Evolutionary conservation across 2,113 vertebrate species (phyloP).

Genomic region (Phaethornis superciliosus): DNA sequence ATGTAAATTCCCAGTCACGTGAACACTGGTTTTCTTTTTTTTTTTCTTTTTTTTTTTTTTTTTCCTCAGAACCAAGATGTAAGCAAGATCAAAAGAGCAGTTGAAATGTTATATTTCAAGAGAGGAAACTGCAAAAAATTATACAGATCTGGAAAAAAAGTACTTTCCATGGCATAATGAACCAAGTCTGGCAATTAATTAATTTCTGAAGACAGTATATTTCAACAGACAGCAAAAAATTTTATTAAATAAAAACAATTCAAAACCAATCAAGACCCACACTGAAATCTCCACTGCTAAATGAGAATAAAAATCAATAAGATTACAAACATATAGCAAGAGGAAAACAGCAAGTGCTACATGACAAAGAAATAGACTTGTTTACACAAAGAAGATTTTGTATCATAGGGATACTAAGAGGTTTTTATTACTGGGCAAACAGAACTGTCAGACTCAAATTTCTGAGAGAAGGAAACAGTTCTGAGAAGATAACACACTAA

Average conservation of each 20-base stretch:
- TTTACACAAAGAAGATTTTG: not conserved
- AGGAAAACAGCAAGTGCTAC: not conserved
- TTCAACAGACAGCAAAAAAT: not conserved
- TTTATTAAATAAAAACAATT: not conserved
- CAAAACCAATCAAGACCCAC: accelerated
- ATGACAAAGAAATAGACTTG: not conserved
- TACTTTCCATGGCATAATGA: not conserved
- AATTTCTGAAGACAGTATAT: not conserved
- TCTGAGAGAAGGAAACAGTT: not conserved
- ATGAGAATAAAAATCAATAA: not conserved
- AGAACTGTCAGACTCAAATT: not conserved
- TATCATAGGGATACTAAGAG: not conserved
- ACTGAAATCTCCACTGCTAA: not conserved
- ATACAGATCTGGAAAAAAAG: not conserved
- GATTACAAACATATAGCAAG: not conserved
- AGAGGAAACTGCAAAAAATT: not conserved
- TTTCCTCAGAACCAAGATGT: not conserved
- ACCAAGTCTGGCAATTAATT: accelerated
- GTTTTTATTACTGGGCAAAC: not conserved
- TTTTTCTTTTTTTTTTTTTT: not conserved
- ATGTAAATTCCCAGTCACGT: slow-evolving; percentile 23
- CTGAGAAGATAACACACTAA: not conserved
- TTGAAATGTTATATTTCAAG: not conserved
- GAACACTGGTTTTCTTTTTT: not conserved
- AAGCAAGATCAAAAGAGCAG: not conserved